Percentiles rank a stretch among this genome's conserved stretches.
phyloP scores from a whole-genome alignment of 2,888 invertebrate genomes.

The Chorisops tibialis region DNA sequence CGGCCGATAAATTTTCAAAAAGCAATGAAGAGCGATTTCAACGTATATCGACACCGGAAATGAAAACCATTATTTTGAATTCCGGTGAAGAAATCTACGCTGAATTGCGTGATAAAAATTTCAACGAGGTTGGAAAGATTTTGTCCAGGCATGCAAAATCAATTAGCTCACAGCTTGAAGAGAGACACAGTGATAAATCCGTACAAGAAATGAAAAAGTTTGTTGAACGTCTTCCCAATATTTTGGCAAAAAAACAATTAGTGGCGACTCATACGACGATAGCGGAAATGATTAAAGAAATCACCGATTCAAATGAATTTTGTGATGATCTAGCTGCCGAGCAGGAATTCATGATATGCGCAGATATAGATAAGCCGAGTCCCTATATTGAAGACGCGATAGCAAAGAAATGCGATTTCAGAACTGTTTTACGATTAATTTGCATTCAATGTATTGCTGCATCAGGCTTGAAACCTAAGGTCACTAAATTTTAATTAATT shows the following conservation, averaged over 20 bases:
- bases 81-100: slow-evolving; percentile 85
- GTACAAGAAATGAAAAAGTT: slow-evolving; percentile 95
- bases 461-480: slow-evolving; percentile 88
- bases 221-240: slow-evolving; percentile 82
- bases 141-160: slow-evolving; percentile 82
- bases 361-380: slow-evolving; percentile 86
- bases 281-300: slow-evolving; percentile 89
- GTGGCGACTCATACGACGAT: slow-evolving; percentile 87
- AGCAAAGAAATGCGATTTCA: slow-evolving; percentile 75
- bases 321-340: slow-evolving; percentile 77
- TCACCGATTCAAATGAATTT: slow-evolving; percentile 69
- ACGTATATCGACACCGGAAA: slow-evolving; percentile 55
- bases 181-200: slow-evolving; percentile 79
- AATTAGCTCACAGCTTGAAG: slow-evolving; percentile 81
- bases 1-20: slow-evolving; percentile 76
- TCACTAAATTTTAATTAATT: slow-evolving; percentile 44
- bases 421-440: slow-evolving; percentile 82
- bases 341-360: slow-evolving; percentile 88
- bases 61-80: slow-evolving; percentile 75
- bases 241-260: slow-evolving; percentile 82
- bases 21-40: slow-evolving; percentile 56
- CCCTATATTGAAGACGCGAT: slow-evolving; percentile 91
- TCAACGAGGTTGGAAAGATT: slow-evolving; percentile 82
- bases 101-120: slow-evolving; percentile 89
- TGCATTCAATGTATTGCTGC: slow-evolving; percentile 91